Evolutionary conservation across 2,888 invertebrate species (phyloP).

Genomic region (Zaprionus obscuricornis): DNA sequence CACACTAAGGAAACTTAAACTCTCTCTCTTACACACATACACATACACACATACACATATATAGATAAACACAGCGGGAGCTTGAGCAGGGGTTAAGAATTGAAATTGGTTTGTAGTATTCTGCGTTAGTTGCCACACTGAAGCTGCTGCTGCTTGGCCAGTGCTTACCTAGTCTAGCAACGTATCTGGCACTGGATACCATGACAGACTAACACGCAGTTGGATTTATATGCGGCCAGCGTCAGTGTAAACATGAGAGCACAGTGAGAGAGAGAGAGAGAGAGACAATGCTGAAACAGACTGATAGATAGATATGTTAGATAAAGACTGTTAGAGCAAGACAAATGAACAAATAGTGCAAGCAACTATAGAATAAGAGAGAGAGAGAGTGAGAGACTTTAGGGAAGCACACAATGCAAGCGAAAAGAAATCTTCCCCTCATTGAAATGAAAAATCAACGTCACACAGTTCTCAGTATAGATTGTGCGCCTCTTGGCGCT

Average conservation of each 20-base stretch:
- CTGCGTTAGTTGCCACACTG: constrained; percentile 1
- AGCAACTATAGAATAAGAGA: too few species aligned
- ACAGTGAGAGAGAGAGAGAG: constrained; percentile 3
- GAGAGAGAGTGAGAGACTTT: background rate
- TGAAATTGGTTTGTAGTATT: constrained; percentile 22
- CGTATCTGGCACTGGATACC: constrained; percentile 31
- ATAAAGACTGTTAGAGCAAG: constrained; percentile 50
- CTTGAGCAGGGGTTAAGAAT: background rate
- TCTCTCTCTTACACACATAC: too few species aligned
- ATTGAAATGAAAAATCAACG: constrained; percentile 74
- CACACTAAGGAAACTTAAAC: constrained; percentile 61
- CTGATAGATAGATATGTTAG: constrained; percentile 14
- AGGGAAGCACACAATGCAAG: constrained; percentile 16
- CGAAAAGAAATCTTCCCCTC: constrained; percentile 11
- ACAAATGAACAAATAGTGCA: constrained; percentile 54
- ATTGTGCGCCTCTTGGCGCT: too few species aligned
- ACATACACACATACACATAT: constrained; percentile 9
- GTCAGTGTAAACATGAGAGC: constrained; percentile 61
- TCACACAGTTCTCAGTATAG: constrained; percentile 46
- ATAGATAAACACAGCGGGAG: background rate
- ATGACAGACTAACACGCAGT: constrained; percentile 58
- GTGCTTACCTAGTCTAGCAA: constrained; percentile 31
- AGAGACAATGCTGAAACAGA: constrained; percentile 1
- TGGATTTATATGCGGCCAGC: constrained; percentile 72
- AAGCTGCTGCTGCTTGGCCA: background rate